Percentiles rank a stretch among this genome's conserved stretches.
Evolutionary conservation across 2,113 vertebrate genomes (phyloP).

Genomic region (Ariopsis seemanni): DNA sequence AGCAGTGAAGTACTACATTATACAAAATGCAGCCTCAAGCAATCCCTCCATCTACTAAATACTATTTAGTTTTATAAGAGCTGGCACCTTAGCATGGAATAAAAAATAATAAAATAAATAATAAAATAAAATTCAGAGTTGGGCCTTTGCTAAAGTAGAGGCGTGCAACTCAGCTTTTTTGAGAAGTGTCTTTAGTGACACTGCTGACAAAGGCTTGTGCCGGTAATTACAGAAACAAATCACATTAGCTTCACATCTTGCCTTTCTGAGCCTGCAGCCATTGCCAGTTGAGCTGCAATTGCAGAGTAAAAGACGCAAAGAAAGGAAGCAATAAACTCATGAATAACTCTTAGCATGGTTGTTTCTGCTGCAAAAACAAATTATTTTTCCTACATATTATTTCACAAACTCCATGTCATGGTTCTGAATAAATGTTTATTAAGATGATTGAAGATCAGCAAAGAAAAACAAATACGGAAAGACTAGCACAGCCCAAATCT

Average conservation of each 20-base stretch:
- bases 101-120: background rate
- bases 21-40: background rate
- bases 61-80: background rate
- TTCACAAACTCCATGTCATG: conserved; percentile 35
- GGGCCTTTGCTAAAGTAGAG: conserved; percentile 33
- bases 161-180: conserved; percentile 26
- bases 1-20: background rate
- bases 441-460: conserved; percentile 50
- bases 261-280: conserved; percentile 42
- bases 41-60: background rate
- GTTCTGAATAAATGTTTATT: conserved; percentile 39
- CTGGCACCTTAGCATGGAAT: conserved; percentile 3
- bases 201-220: conserved; percentile 50
- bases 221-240: conserved; percentile 59
- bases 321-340: conserved; percentile 49
- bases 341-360: conserved; percentile 50
- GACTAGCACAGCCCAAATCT: conserved; percentile 23
- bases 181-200: conserved; percentile 39
- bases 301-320: conserved; percentile 23
- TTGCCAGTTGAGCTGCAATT: conserved; percentile 44
- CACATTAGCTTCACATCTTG: conserved; percentile 52
- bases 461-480: conserved; percentile 37
- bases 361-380: conserved; percentile 45
- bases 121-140: conserved; percentile 23
- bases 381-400: conserved; percentile 49